Evolutionary conservation across 2,888 invertebrate species (phyloP), one percentile per base, ranked within the genome.

Genomic region (Drosophila mimetica): DNA sequence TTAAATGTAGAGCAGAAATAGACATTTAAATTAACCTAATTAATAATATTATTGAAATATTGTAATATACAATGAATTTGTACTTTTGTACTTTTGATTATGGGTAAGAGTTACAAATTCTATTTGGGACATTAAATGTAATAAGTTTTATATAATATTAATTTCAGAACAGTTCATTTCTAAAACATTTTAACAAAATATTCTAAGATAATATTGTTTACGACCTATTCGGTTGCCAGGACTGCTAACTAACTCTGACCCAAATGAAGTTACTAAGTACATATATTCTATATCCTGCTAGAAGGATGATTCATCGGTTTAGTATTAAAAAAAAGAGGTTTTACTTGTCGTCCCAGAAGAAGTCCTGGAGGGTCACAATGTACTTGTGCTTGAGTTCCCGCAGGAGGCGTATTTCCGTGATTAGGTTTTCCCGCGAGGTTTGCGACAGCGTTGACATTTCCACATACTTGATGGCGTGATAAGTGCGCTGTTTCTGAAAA

Each of bases 401-500:
- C 76, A 97, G 91, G 18, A 97, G 92, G 34, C 94, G 93, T 36
- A 97, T 97, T 93, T 97, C 97, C 0, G 95, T 95, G 47, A 97
- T 93, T 18, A 97, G 93, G 91, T 96, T 96, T 88, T 97, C 96
- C 7, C 95, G 94, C 0, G 96, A 95, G 0, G 94, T 92, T 59
- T 94, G 94, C 0, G 95, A 96, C 41, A 97, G 92, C 5, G 94
- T 93, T 1, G 93, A 93, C 90, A 95, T 96, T 88, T 95, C 94
- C 46, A 97, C 95, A 88, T 96, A 96, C 92, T 97, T 97, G 48
- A 97, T 94, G 0, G 97, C 97, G 50, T 96, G 95, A 46, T 94
- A 93, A 53, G 95, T 94, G 34, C 94, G 92, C 1, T 93, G 93
- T 36, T 93, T 94, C 63, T 94, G 93, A 65, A 69, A 14, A 46